Evolutionary conservation across 2,888 invertebrate genomes (phyloP).

Genomic region (Harpagoxenus sublaevis): DNA sequence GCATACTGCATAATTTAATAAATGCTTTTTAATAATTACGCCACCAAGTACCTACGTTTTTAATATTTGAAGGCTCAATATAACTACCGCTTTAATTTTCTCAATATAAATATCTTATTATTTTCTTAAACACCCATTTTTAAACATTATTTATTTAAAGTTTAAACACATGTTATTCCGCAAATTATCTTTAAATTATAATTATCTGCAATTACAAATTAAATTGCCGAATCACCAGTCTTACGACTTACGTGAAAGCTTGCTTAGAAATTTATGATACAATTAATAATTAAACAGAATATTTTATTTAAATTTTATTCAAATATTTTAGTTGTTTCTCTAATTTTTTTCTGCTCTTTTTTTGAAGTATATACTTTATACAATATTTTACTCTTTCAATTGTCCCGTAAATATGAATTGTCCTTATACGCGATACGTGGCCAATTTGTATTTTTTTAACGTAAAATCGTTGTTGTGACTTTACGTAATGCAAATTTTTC

Average conservation of each 20-base stretch:
- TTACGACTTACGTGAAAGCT: background rate
- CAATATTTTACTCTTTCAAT: background rate
- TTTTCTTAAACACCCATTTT: background rate
- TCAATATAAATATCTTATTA: background rate
- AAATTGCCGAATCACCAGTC: background rate
- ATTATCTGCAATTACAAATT: background rate
- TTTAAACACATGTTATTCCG: too few species aligned
- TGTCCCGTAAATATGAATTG: background rate
- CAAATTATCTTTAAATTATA: background rate
- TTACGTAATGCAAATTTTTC: conserved; percentile 25
- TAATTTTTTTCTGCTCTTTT: background rate
- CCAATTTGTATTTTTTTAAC: background rate
- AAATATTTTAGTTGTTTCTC: background rate
- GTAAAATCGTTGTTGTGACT: background rate
- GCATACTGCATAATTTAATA: background rate
- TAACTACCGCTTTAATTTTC: background rate
- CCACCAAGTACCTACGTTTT: background rate
- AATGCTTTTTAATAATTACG: background rate
- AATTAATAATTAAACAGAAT: background rate
- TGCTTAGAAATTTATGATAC: background rate
- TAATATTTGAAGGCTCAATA: background rate
- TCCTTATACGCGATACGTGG: background rate
- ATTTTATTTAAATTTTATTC: background rate
- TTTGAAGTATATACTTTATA: background rate
- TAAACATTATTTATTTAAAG: background rate